phyloP scores from a whole-genome alignment of 2,797 vertebrate species.

The Anolis apletophallus region DNA sequence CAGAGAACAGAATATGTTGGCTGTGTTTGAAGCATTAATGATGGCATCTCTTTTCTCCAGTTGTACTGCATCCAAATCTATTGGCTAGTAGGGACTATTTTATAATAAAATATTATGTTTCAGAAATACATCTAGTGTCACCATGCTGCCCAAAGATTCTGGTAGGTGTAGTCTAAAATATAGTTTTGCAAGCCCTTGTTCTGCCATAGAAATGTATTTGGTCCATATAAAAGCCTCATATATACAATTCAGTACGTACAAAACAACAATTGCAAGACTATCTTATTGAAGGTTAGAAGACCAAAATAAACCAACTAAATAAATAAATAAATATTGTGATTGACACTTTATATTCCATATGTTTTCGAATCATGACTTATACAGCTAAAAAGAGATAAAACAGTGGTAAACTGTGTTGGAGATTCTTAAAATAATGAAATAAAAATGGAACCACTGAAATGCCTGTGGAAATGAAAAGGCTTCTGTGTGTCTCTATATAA shows the following conservation, averaged over 20 bases:
- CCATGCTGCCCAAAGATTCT: too few species aligned
- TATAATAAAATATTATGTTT: too few species aligned
- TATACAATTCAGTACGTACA: neutral
- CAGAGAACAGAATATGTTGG: neutral
- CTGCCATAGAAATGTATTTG: neutral
- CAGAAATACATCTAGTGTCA: too few species aligned
- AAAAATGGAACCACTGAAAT: neutral
- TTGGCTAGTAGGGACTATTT: neutral
- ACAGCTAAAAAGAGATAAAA: neutral
- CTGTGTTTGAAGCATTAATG: neutral
- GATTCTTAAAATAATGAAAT: constrained; percentile 21
- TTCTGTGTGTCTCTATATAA: neutral
- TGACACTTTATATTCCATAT: neutral
- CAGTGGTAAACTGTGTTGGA: neutral
- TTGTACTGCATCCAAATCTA: neutral
- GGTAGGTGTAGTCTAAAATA: too few species aligned
- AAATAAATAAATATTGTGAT: neutral
- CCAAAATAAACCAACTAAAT: neutral
- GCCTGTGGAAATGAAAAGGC: fast-evolving
- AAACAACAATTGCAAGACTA: neutral
- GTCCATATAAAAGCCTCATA: neutral
- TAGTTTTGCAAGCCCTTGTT: neutral
- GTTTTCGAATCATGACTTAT: neutral
- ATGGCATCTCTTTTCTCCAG: neutral
- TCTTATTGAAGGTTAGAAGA: neutral